Evolutionary conservation across 2,113 vertebrate species (phyloP), one percentile per base, ranked within the genome.

Genomic region (Suricata suricatta): DNA sequence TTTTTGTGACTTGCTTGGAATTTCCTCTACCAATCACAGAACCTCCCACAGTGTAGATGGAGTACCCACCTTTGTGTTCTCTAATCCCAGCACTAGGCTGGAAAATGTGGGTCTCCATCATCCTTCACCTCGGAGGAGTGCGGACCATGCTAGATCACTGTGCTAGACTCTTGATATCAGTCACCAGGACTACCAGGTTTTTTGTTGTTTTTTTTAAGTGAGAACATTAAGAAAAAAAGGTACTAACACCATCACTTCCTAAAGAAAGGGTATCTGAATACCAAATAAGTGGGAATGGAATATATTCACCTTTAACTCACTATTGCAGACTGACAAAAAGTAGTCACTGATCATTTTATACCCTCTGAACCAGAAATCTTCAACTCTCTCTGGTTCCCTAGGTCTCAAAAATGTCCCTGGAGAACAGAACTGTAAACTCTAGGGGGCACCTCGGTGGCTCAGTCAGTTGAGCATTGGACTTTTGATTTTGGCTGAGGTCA

Each of bases 1-100:
- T 96, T 97, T 97, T 97, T 93, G 80, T 98, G 92, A 98, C 95
- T 96, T 74, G 92, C 79, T 86, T 94, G 97, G 96, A 92, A 94
- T 98, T 97, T 90, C 83, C 76, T 92, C 74, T n/a, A 27, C n/a
- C 31, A 47, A 66, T 93, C 64, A 57, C 14, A 93, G 93, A 54
- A 38, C 77, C 52, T 83, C 57, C 35, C 74, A 47, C 4, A 5
- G 69, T 66, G 8, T 11, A 47, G 29, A 72, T 5, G 54, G 54
- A 71, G 72, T 7, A 1, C 54, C n/a, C 57, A 35, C 23, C 7
- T 0, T 19, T 27, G 17, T n/a, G 44, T n/a, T 52, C 76, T 33
- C 10, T 52, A 19, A 47, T 63, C 9, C 38, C 23, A 14, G 5
- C 21, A 1, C 1, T 38, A 64, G 54, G 7, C 6, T 8, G 17